Evolutionary conservation across 2,797 vertebrate genomes (phyloP).

Genomic region (Botia almorhae): DNA sequence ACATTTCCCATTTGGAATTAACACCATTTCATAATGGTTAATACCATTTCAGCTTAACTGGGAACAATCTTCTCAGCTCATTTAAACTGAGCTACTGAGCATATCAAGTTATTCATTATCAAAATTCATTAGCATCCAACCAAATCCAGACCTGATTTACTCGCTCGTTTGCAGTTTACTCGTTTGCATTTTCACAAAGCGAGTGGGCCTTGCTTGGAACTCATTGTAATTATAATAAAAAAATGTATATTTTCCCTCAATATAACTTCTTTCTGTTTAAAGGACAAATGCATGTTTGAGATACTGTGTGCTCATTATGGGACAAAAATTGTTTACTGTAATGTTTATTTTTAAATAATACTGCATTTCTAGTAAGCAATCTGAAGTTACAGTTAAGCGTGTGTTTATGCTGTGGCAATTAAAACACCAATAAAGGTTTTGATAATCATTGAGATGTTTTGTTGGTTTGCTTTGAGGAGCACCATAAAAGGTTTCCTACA

Average conservation of each 20-base stretch:
- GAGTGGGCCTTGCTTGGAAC: constrained; percentile 49
- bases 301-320: too few species aligned
- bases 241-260: neutral
- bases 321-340: neutral
- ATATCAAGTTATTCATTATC: constrained; percentile 40
- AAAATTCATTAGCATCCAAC: constrained; percentile 44
- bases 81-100: constrained; percentile 34
- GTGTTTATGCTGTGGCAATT: constrained; percentile 10
- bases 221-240: too few species aligned
- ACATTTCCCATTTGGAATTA: constrained; percentile 64
- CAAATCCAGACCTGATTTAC: constrained; percentile 31
- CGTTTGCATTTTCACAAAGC: constrained; percentile 35
- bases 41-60: constrained; percentile 60
- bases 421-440: constrained; percentile 49
- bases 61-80: constrained; percentile 30
- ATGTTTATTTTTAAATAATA: neutral
- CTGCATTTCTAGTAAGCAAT: neutral
- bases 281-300: neutral
- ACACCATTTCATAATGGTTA: too few species aligned
- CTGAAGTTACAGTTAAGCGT: constrained; percentile 10
- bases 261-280: neutral
- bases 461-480: constrained; percentile 35
- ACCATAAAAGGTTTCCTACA: too few species aligned
- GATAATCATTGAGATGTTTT: constrained; percentile 47
- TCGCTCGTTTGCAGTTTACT: too few species aligned